A percentile compares a stretch with the other conserved stretches of the same genome.
Conservation (phyloP, 2,797 vertebrate genomes). For the Malurus leucopterus region DNA sequence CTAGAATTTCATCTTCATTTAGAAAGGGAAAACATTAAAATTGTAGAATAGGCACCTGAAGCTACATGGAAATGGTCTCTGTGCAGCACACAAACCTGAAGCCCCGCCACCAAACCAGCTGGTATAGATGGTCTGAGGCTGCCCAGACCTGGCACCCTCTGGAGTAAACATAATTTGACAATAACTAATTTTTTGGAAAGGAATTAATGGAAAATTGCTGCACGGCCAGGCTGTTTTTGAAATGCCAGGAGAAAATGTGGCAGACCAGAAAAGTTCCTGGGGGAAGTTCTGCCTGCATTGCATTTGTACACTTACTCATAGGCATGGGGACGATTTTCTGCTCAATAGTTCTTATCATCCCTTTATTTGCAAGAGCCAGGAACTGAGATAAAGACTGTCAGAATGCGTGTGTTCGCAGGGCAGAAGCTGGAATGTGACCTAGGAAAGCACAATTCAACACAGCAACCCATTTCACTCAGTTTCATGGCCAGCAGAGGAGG, state of each 20-base stretch:
- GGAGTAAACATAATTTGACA: not conserved
- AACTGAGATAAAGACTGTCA: not conserved
- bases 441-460: not conserved
- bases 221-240: not conserved
- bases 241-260: not conserved
- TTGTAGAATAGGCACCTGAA: not conserved
- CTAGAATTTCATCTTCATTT: not conserved
- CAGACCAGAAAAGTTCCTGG: not conserved
- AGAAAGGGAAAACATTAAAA: not conserved
- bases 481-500: not conserved
- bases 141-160: not conserved
- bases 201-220: not conserved
- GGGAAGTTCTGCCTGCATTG: not conserved
- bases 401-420: not conserved
- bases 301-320: not conserved
- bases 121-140: not conserved
- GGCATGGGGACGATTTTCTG: not conserved
- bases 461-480: not conserved
- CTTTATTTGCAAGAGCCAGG: not conserved
- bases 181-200: not conserved
- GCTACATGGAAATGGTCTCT: not conserved
- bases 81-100: not conserved
- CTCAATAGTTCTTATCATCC: not conserved
- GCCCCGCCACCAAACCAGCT: not conserved
- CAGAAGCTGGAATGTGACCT: not conserved